A percentile compares a stretch with the other conserved stretches of the same genome.
Evolutionary conservation across 2,888 invertebrate species (phyloP).

Genomic region (Netelia inedita): DNA sequence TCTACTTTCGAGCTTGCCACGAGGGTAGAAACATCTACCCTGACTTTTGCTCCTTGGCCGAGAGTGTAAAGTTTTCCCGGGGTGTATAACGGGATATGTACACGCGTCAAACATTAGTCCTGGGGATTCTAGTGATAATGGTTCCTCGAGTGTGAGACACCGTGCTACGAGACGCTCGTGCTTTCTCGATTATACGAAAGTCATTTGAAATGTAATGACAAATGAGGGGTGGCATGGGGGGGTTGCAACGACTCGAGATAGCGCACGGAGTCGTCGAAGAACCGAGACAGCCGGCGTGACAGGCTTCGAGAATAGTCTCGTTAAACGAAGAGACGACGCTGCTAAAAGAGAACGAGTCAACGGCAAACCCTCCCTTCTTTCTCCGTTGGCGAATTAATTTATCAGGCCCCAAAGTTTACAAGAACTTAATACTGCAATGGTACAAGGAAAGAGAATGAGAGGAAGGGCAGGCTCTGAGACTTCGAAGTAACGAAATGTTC

Average conservation of each 20-base stretch:
- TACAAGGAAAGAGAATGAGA: slow-evolving; percentile 9
- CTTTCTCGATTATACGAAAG: slow-evolving; percentile 42
- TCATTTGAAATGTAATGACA: slow-evolving; percentile 43
- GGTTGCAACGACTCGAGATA: neutral
- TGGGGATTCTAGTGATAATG: slow-evolving; percentile 18
- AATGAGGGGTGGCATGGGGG: neutral
- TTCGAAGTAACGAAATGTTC: no score
- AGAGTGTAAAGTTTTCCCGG: slow-evolving; percentile 8
- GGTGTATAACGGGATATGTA: neutral
- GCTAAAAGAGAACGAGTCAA: neutral
- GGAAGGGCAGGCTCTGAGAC: neutral
- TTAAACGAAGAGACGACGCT: neutral
- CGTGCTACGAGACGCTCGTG: neutral
- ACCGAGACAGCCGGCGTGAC: slow-evolving; percentile 18
- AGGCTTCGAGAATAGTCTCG: slow-evolving; percentile 13
- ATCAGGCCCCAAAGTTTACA: slow-evolving; percentile 21
- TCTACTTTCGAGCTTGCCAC: neutral
- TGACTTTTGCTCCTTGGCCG: neutral
- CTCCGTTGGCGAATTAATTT: slow-evolving; percentile 33
- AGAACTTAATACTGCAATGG: neutral
- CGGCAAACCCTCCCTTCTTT: slow-evolving; percentile 1
- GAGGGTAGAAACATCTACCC: neutral
- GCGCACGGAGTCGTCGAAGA: slow-evolving; percentile 35
- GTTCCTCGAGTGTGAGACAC: slow-evolving; percentile 14
- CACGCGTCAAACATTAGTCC: slow-evolving; percentile 5